phyloP scores from a whole-genome alignment of 2,797 vertebrate genomes.

The Pangasius sanitwongsei region DNA sequence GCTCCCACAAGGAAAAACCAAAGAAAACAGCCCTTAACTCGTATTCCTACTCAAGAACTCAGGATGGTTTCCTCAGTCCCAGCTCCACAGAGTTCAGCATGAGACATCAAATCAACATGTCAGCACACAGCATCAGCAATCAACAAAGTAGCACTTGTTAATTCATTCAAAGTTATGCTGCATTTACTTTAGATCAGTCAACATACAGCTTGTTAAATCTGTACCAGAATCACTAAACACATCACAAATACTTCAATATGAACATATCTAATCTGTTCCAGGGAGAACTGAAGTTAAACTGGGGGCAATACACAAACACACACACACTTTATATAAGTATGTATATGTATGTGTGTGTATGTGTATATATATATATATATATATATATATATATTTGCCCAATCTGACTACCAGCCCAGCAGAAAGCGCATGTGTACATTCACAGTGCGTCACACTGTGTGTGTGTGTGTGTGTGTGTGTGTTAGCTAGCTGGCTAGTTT shows the following conservation, averaged over 20 bases:
- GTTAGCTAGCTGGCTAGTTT: background rate
- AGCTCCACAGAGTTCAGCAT: background rate
- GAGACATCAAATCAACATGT: background rate
- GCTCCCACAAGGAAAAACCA: too few species aligned
- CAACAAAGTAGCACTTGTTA: background rate
- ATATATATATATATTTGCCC: too few species aligned
- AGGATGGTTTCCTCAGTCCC: background rate
- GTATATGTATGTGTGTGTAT: too few species aligned
- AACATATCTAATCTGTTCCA: background rate
- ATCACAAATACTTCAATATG: background rate
- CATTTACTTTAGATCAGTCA: background rate
- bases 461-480: background rate
- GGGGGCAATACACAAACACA: too few species aligned
- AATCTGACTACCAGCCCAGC: background rate
- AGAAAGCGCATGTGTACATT: background rate
- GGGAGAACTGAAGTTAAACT: too few species aligned
- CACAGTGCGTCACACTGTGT: background rate
- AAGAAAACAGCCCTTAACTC: background rate
- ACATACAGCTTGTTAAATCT: background rate
- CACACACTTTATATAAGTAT: too few species aligned
- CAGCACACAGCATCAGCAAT: too few species aligned
- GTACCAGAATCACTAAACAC: background rate
- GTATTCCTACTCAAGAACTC: background rate
- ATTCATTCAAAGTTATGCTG: background rate
- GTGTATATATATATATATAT: too few species aligned